phyloP scores from a whole-genome alignment of 2,888 invertebrate species.

The Heterodera filipjevi region DNA sequence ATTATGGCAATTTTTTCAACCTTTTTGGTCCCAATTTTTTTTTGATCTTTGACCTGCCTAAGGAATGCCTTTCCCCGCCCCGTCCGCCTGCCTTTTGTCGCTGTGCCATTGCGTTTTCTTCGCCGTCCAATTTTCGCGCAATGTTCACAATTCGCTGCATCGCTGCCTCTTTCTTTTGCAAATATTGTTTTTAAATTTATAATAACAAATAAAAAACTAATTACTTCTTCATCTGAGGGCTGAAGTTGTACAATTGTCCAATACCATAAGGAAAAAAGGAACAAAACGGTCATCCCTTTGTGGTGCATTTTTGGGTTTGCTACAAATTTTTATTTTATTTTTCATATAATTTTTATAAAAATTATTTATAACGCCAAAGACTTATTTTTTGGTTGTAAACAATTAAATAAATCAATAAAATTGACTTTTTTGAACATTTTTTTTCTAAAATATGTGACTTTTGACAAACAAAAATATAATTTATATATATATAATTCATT shows the following conservation, averaged over 20 bases:
- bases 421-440: background rate
- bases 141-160: background rate
- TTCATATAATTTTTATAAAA: background rate
- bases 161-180: background rate
- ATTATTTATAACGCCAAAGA: no score
- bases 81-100: background rate
- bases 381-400: background rate
- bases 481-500: background rate
- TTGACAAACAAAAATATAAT: no score
- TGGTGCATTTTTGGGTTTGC: background rate
- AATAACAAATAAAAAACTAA: no score
- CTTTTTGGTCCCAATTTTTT: background rate
- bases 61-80: background rate
- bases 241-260: background rate
- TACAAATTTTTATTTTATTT: background rate
- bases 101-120: background rate
- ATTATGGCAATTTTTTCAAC: no score
- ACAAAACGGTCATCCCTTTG: background rate
- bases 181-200: no score
- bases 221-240: background rate
- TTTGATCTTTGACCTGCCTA: no score
- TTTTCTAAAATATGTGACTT: background rate
- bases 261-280: background rate
- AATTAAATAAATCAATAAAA: slow-evolving; percentile 1
- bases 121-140: background rate